phyloP scores from a whole-genome alignment of 2,797 vertebrate species.

The Microtus obscurus region DNA sequence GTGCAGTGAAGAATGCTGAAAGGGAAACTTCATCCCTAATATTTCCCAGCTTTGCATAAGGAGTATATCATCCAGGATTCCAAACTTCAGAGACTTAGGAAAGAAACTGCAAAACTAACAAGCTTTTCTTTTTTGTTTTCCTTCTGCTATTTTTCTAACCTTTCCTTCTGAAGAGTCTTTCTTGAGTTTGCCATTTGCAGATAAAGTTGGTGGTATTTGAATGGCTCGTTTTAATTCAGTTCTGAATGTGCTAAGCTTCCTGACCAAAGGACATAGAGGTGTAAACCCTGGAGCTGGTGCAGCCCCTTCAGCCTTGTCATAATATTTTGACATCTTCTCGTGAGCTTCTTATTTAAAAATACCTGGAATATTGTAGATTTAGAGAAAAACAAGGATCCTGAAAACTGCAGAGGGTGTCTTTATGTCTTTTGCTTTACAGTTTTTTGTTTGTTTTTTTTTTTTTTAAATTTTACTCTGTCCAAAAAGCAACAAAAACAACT shows the following conservation, averaged over 20 bases:
- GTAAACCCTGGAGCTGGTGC: constrained; percentile 69
- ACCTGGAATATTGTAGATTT: constrained; percentile 62
- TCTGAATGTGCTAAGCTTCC: constrained; percentile 64
- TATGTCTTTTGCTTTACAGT: constrained; percentile 34
- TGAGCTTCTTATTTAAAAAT: constrained; percentile 51
- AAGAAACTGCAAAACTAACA: constrained; percentile 72
- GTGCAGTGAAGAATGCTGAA: constrained; percentile 38
- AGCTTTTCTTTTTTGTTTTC: constrained; percentile 77
- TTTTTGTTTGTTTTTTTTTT: constrained; percentile 48
- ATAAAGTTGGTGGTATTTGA: constrained; percentile 75
- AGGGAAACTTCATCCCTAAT: constrained; percentile 53
- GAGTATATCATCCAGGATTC: constrained; percentile 62
- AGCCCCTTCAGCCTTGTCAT: constrained; percentile 69
- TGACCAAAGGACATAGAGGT: constrained; percentile 70
- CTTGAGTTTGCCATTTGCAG: constrained; percentile 68
- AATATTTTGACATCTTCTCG: constrained; percentile 79
- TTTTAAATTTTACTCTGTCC: constrained; percentile 21
- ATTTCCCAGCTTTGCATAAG: constrained; percentile 65
- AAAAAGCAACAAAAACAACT: neutral
- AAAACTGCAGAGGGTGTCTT: neutral
- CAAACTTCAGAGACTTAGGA: constrained; percentile 76
- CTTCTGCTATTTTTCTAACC: constrained; percentile 82
- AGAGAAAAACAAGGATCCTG: constrained; percentile 57
- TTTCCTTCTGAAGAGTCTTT: constrained; percentile 77
- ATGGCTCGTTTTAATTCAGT: constrained; percentile 73